A percentile compares a stretch with the other conserved stretches of the same genome.
phyloP scores from a whole-genome alignment of 2,797 vertebrate species.

The Molossus alvarezi region DNA sequence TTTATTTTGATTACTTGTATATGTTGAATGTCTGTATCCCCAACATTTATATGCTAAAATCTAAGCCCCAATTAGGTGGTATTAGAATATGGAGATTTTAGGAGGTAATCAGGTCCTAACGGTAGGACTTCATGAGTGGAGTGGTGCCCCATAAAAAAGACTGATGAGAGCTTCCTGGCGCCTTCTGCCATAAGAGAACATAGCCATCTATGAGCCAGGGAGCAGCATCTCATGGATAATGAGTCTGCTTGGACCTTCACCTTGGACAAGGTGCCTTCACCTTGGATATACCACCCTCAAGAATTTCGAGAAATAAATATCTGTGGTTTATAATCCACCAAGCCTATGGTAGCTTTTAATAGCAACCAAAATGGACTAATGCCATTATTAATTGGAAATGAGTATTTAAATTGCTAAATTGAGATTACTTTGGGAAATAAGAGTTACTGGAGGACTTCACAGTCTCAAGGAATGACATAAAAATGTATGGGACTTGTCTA shows the following conservation, averaged over 20 bases:
- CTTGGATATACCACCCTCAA: too few relatives aligned
- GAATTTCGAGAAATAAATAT: too few relatives aligned
- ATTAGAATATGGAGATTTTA: not conserved
- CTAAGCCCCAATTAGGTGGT: not conserved
- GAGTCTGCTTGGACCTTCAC: not conserved
- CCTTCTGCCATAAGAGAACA: not conserved
- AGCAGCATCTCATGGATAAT: not conserved
- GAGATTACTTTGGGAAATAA: not conserved
- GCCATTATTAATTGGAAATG: not conserved
- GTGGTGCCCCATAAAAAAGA: not conserved
- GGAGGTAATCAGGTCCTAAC: not conserved
- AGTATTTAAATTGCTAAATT: not conserved
- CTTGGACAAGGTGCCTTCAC: not conserved
- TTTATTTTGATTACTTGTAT: not conserved
- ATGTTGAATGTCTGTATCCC: not conserved
- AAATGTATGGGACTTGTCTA: not conserved
- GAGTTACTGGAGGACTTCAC: not conserved
- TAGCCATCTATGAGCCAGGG: not conserved
- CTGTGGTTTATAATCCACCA: too few relatives aligned
- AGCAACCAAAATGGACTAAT: not conserved
- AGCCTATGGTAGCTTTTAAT: too few relatives aligned
- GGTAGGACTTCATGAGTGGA: not conserved
- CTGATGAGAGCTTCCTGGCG: not conserved
- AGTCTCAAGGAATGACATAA: not conserved
- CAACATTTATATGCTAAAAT: not conserved